Evolutionary conservation across 2,797 vertebrate species (phyloP).

Genomic region (Pseudotriccus pelzelni): DNA sequence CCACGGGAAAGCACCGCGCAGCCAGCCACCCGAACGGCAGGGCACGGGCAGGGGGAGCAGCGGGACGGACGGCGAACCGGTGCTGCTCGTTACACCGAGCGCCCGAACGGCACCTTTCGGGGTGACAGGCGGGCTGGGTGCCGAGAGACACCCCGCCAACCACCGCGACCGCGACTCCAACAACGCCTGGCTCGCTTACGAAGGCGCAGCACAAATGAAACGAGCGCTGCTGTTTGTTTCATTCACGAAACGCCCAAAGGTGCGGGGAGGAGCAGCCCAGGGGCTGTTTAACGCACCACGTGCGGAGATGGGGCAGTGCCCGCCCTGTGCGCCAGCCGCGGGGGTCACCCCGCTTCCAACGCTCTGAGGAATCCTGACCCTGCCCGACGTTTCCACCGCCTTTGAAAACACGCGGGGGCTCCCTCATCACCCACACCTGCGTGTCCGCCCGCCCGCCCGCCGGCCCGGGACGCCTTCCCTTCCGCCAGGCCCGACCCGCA

Average conservation of each 20-base stretch:
- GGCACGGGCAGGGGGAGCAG: neutral
- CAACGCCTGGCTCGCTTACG: accelerated
- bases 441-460: accelerated
- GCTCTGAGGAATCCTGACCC: neutral
- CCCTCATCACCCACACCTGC: neutral
- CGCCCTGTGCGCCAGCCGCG: accelerated
- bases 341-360: accelerated
- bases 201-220: neutral
- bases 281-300: neutral
- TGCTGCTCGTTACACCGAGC: accelerated
- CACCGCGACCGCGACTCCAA: neutral
- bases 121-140: accelerated
- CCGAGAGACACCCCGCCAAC: neutral
- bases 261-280: neutral
- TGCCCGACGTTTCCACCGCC: accelerated
- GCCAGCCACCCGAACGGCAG: too few species aligned
- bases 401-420: too few species aligned
- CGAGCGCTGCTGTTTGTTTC: accelerated
- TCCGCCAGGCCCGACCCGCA: neutral
- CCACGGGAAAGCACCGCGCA: neutral
- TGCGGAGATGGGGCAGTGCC: accelerated
- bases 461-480: neutral
- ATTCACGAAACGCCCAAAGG: accelerated
- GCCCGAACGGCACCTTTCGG: accelerated
- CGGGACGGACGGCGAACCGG: neutral